Evolutionary conservation across 2,888 invertebrate genomes (phyloP).

Genomic region (Magallana nippona): DNA sequence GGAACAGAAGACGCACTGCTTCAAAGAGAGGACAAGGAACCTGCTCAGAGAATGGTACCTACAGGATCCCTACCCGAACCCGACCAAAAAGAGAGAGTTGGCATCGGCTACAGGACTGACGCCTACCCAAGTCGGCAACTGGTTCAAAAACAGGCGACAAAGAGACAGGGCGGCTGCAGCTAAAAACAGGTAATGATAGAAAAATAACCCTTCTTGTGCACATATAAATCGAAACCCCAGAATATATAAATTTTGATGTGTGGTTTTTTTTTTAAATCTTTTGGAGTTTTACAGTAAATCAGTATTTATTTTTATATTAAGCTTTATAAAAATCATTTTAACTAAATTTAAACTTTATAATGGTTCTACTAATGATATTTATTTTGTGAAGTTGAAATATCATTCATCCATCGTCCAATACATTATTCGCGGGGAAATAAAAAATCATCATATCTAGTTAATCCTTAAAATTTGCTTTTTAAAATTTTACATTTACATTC

Average conservation of each 20-base stretch:
- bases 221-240: neutral
- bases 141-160: conserved; percentile 94
- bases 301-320: too few species aligned
- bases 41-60: conserved; percentile 96
- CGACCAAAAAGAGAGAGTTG: conserved; percentile 94
- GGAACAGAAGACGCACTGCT: conserved; percentile 97
- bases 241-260: neutral
- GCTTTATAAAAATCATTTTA: too few species aligned
- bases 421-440: too few species aligned
- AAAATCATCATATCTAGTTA: too few species aligned
- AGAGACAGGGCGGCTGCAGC: conserved; percentile 94
- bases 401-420: too few species aligned
- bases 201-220: neutral
- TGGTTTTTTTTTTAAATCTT: neutral
- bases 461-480: too few species aligned
- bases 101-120: conserved; percentile 94
- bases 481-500: too few species aligned
- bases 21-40: conserved; percentile 95
- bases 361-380: too few species aligned
- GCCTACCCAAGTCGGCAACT: conserved; percentile 95
- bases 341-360: too few species aligned
- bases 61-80: conserved; percentile 91
- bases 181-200: conserved; percentile 90
- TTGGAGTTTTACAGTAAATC: too few species aligned
- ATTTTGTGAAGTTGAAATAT: too few species aligned